These are phyloP conservation scores for Sweltsa coloradensis DNA, from an alignment of 1,140 invertebrate species.

Conservation along the genomic window DNA sequence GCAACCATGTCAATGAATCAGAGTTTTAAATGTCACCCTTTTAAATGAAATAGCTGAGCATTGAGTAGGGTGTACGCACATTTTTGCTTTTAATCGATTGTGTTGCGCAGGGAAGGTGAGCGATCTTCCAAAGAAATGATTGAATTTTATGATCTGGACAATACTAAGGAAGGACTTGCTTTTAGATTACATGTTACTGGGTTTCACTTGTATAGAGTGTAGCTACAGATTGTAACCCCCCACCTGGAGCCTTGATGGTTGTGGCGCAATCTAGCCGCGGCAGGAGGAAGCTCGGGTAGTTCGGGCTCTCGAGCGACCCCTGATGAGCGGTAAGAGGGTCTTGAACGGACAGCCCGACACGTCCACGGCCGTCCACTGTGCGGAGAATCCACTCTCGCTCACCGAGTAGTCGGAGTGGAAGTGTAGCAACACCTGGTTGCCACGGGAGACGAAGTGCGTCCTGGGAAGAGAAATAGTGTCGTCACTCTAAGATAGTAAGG, in stretches of 20 bases:
- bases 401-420: slow-evolving; percentile 62
- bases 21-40: no score
- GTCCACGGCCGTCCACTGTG: slow-evolving; percentile 52
- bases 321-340: slow-evolving; percentile 12
- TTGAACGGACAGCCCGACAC: slow-evolving; percentile 42
- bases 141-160: no score
- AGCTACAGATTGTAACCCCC: slow-evolving; percentile 2
- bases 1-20: no score
- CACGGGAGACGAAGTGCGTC: slow-evolving; percentile 44
- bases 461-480: slow-evolving; percentile 21
- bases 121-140: no score
- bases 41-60: no score
- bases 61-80: no score
- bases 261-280: slow-evolving; percentile 51
- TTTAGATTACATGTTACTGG: no score
- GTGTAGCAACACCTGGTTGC: slow-evolving; percentile 41
- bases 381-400: slow-evolving; percentile 46
- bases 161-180: no score
- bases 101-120: no score
- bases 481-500: background rate
- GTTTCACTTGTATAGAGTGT: no score
- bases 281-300: slow-evolving; percentile 53
- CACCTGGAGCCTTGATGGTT: slow-evolving; percentile 45
- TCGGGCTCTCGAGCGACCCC: slow-evolving; percentile 37
- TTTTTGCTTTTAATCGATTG: no score